Evolutionary conservation across 2,888 invertebrate genomes (phyloP), one percentile per base, ranked within the genome.

Genomic region (Zhuqinia jingwanae): DNA sequence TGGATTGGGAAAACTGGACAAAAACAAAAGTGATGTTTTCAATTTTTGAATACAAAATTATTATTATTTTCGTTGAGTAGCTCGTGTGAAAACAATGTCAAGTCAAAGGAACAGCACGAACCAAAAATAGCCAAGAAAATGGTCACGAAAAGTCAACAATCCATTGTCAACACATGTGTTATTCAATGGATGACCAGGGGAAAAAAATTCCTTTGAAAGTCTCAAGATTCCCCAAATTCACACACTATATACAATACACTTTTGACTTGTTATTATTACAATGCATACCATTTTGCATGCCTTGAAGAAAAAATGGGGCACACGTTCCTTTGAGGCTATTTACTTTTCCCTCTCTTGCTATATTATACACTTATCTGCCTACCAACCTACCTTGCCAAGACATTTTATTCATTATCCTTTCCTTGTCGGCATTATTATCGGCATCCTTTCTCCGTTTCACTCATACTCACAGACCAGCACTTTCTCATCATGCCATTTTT

Each of bases 91-190:
- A 68, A 68, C 68, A 68, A 68, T 68, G 68, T 68, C 20, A 75
- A 75, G 30, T 36, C 75, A 75, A 27, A 45, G 53, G 8, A 6
- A 2, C 3, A 36, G 42, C 20, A 8, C 10, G n/a, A 47, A 70
- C 75, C n/a, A 53, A 53, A 53, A 50, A 25, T 11, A 25, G 42
- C 1, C n/a, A n/a, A 45, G 42, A n/a, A n/a, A 22, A 75, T 75
- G 75, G 75, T 75, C 75, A 75, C 75, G 75, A 75, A 75, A 75
- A 75, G 75, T 75, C 75, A 75, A 75, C 75, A 75, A 53, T 53
- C 25, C 70, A 73, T 50, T 73, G 45, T 75, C 30, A 75, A 25
- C 75, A 53, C 75, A 53, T 75, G 75, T 15, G 20, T 22, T 36
- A 30, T 5, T 15, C 30, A 27, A 36, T 22, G 10, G 56, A 36